Base-by-base conservation (phyloP, 1,140 invertebrate genomes). In the Laupala kohalensis region DNA sequence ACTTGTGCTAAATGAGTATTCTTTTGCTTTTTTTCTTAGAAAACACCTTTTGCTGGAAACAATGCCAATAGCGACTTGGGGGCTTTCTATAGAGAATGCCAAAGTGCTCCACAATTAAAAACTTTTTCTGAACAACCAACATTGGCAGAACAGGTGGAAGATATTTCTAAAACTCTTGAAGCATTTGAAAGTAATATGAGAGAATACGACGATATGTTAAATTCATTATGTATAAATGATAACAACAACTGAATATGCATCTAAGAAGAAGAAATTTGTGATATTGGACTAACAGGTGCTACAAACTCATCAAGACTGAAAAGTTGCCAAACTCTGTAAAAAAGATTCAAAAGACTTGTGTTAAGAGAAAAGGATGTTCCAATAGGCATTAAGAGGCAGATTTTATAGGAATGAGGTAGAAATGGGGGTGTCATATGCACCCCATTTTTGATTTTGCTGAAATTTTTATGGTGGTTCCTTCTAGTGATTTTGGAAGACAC, bases 1-100 rank as follows among this genome's bases (percentile, higher is more conserved):
- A 53, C 19, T 9, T 53, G 37, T 53, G 4, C 9, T 53, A 53
- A 53, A 53, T 4, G 19, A 13, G 4, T 53, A 19, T 9, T 53
- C 19, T 53, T n/a, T n/a, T n/a, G n/a, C n/a, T n/a, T n/a, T 69
- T 70, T 9, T 75, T 78, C 77, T 63, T 75, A 84, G 82, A 84
- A 86, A 78, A 84, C 86, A 67, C 85, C 86, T 23, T 88, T 88
- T 78, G 85, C 80, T 72, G 78, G 77, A 37, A 37, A 75, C 62
- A 81, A 82, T 72, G 75, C 78, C 0, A 85, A 83, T 64, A 83
- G 84, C 71, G 91, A 93, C 78, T 81, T 94, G 70, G 89, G 89
- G 53, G 84, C 86, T 70, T 93, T 93, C 81, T 92, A 91, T 80
- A 82, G 87, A 5, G 90, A 92, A 76, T 93, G 90, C 80, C 89